Conservation (phyloP, 2,797 vertebrate genomes). For the Pteronotus mesoamericanus region DNA sequence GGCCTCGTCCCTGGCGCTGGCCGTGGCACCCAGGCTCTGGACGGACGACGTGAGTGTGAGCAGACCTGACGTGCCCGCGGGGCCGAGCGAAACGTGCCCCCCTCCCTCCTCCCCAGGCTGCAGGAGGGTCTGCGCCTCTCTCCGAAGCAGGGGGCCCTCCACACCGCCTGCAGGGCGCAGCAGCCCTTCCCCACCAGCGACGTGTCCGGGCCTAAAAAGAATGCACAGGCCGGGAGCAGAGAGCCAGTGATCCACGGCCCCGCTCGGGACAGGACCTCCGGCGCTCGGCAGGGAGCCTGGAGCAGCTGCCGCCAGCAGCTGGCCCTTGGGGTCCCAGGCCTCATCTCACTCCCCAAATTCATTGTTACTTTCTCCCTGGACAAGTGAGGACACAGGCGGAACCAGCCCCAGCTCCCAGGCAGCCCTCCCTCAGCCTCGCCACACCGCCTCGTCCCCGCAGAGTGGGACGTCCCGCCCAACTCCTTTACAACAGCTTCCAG, state of each 20-base stretch:
- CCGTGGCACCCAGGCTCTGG: background rate
- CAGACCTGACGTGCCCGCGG: background rate
- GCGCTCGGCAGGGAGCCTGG: background rate
- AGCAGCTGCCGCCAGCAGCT: background rate
- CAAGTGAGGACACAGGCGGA: background rate
- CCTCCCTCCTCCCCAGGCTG: background rate
- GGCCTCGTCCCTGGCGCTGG: background rate
- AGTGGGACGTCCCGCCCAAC: rapidly evolving
- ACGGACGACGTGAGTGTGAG: background rate
- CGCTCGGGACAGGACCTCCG: background rate
- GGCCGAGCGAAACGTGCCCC: background rate
- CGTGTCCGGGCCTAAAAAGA: background rate
- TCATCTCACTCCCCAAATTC: background rate
- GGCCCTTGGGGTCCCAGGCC: background rate
- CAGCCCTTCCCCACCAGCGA: rapidly evolving
- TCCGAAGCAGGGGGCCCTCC: too few species aligned
- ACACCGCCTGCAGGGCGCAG: background rate
- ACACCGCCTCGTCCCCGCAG: background rate
- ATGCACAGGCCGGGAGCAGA: background rate
- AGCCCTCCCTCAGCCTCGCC: background rate
- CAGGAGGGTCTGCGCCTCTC: background rate
- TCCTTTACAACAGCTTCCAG: background rate
- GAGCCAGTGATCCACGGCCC: rapidly evolving
- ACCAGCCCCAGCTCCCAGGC: background rate
- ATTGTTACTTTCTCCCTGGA: background rate